Base-by-base conservation (phyloP, 2,888 invertebrate species). In the Temnothorax rugatulus region DNA sequence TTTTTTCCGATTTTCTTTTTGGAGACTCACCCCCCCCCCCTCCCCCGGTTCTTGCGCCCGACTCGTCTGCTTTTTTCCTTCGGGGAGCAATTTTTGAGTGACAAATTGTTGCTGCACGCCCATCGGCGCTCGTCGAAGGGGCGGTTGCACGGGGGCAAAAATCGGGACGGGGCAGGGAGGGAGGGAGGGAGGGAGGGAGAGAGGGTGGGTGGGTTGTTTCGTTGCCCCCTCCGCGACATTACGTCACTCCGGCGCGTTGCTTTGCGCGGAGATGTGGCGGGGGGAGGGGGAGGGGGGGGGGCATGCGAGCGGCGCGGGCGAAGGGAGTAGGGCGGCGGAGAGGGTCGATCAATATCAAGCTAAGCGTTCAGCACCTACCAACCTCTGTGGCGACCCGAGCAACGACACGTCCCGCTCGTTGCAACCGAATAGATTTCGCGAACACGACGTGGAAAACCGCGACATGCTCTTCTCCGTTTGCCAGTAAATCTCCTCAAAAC, bases 341-440 rank as follows among this genome's bases (percentile, higher is more conserved):
- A 89, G 91, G 92, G 92, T 93, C 93, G 93, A 93, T 93, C 93
- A 93, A 93, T 93, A 93, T 93, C 93, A 90, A 90, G 90, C 92
- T 93, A 92, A 93, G 92, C 93, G 91, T 91, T 91, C 92, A 91
- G 90, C 86, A 84, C 85, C 91, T 89, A 92, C 91, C 90, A 87
- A 87, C 89, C 87, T 84, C 73, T 81, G 79, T 81, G 73, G 59
- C 73, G 73, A 81, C 79, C 73, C 79, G 79, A 81, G 73, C 59
- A 81, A 81, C 73, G 79, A 61, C 79, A 81, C 79, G 73, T 81
- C 47, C 79, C 73, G 73, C 79, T 81, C 79, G 59, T 81, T 81
- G 73, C 47, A 81, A 38, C 47, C 79, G 73, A 81, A 81, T 81
- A 81, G 79, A 81, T 81, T 81, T 81, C 44, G 79, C 47, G 79